Base-by-base conservation (phyloP, 2,797 vertebrate genomes). In the Clarias pachynema region DNA sequence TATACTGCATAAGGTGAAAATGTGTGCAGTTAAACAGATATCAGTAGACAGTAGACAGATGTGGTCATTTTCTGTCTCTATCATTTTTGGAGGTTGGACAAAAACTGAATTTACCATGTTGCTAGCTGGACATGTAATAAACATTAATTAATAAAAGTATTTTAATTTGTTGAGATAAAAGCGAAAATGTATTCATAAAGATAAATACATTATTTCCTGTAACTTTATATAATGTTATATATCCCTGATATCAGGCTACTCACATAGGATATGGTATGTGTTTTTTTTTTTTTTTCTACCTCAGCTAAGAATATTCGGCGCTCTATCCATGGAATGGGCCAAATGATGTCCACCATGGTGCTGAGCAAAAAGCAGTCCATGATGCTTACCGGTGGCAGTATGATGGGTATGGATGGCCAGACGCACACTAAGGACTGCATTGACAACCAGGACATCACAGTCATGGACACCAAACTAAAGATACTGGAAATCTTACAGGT, bases 291-390 rank as follows among this genome's bases (percentile, higher is more conserved):
- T 4, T 16, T 65, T 63, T 57, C 63, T 7, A 31, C 15, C n/a
- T 84, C 84, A 99, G 98, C 95, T 79, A 99, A 97, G 91, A 99
- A 98, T 0, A 96, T 99, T 85, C 95, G 97, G 88, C 94, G 96
- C 53, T 99, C 98, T 22, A 98, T 99, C 89, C 98, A 99, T 86
- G 97, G 97, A 0, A 96, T 99, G 93, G 98, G 98, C 20, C 98
- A 99, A 92, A 99, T 99, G 90, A 97, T 99, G 97, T 97, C 97
- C 91, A 99, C 98, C 89, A 99, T 99, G 98, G 97, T 99, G 78
- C 95, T 99, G 86, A 98, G 91, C 94, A 96, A 97, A 85, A 99
- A 98, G 85, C 97, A 95, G 91, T 99, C 98, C 53, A 88, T 98
- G 87, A 97, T 98, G 69, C 94, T 94, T 5, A 93, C 96, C 0